phyloP scores from a whole-genome alignment of 2,888 invertebrate genomes.

The Galeopsomyia nigrocyanea region DNA sequence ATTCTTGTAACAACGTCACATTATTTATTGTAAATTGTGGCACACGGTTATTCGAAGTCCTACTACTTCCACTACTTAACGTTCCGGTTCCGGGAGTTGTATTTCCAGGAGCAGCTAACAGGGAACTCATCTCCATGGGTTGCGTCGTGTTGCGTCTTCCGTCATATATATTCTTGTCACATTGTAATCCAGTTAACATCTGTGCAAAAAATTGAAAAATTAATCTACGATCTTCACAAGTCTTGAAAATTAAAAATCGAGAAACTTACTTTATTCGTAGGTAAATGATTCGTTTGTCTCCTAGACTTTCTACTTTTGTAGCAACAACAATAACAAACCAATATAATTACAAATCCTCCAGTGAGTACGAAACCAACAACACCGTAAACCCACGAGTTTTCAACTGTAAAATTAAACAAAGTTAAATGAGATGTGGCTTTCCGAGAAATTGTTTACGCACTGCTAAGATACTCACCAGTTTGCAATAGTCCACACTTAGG shows the following conservation, averaged over 20 bases:
- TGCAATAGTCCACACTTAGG: constrained; percentile 79
- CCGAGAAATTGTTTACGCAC: background rate
- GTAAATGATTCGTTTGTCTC: constrained; percentile 63
- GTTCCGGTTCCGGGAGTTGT: constrained; percentile 72
- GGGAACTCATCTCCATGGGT: constrained; percentile 87
- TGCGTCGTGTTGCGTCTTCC: constrained; percentile 83
- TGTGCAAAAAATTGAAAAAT: constrained; percentile 40
- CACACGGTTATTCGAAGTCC: constrained; percentile 74
- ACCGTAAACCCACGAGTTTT: constrained; percentile 86
- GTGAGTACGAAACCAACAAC: constrained; percentile 75
- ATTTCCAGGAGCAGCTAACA: constrained; percentile 74
- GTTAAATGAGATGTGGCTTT: background rate
- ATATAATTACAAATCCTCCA: constrained; percentile 71
- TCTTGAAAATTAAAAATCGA: background rate
- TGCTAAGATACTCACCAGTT: background rate
- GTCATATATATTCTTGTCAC: constrained; percentile 81
- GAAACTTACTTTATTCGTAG: constrained; percentile 61
- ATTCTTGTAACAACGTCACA: constrained; percentile 88
- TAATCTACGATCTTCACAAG: background rate
- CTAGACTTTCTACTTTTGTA: constrained; percentile 63
- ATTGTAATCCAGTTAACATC: constrained; percentile 65
- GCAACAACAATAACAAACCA: constrained; percentile 76
- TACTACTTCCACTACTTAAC: constrained; percentile 69
- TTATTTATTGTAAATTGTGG: constrained; percentile 89
- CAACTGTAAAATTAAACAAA: constrained; percentile 71